phyloP scores from a whole-genome alignment of 1,140 invertebrate genomes.

The Leptinotarsa texana region DNA sequence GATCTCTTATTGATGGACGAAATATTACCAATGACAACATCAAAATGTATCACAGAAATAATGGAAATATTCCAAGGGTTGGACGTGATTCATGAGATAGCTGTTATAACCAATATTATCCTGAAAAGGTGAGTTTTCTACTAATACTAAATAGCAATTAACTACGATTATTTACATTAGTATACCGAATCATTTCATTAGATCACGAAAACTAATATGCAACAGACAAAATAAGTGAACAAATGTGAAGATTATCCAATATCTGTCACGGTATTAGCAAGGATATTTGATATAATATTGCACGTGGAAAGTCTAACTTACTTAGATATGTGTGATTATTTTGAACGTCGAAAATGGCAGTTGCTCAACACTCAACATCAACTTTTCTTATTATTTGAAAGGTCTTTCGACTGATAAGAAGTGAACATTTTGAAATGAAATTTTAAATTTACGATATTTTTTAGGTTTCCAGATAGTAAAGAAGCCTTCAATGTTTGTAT shows the following conservation, averaged over 20 bases:
- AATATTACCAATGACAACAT: not conserved
- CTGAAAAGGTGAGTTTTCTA: slow-evolving; percentile 15
- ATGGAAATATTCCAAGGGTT: slow-evolving; percentile 3
- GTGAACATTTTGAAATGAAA: too few species aligned
- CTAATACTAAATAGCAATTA: not conserved
- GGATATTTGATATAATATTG: too few species aligned
- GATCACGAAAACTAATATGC: too few species aligned
- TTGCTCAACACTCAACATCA: too few species aligned
- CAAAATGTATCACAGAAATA: slow-evolving; percentile 13
- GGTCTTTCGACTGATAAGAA: too few species aligned
- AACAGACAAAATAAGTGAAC: too few species aligned
- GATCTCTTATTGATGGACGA: not conserved
- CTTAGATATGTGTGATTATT: too few species aligned
- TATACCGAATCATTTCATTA: not conserved
- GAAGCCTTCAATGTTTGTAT: slow-evolving; percentile 14
- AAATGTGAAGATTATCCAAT: too few species aligned
- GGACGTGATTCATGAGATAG: slow-evolving; percentile 7
- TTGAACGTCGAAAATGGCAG: too few species aligned
- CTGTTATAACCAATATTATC: not conserved
- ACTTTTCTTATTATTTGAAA: too few species aligned
- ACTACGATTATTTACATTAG: not conserved
- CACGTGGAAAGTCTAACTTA: too few species aligned
- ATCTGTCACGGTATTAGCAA: too few species aligned
- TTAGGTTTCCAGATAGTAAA: slow-evolving; percentile 5
- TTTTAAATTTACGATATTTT: not conserved